phyloP scores from a whole-genome alignment of 2,797 vertebrate species.

The Myotis pilosus region DNA sequence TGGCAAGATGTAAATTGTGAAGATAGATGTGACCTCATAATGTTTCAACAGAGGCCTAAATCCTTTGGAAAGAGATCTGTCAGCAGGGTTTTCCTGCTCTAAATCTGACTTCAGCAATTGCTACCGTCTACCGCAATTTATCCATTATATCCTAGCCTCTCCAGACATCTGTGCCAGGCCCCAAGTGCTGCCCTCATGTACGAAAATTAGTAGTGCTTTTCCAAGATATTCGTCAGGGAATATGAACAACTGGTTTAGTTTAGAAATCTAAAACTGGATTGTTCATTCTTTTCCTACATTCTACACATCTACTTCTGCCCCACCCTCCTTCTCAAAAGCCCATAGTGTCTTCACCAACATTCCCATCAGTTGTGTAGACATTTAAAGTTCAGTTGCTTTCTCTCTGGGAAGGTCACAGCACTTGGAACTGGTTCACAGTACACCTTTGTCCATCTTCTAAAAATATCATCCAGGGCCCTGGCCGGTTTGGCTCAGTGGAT shows the following conservation, averaged over 20 bases:
- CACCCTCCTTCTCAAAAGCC: not conserved
- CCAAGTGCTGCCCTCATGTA: slow-evolving; percentile 75
- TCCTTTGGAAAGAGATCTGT: slow-evolving; percentile 79
- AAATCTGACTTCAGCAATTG: slow-evolving; percentile 76
- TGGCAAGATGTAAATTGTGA: slow-evolving; percentile 78
- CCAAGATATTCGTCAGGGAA: slow-evolving; percentile 75
- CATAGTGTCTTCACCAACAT: not conserved
- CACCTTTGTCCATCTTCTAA: not conserved
- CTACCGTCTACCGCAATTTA: slow-evolving; percentile 64
- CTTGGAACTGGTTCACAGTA: not conserved
- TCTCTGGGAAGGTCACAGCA: not conserved
- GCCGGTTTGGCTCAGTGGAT: too few species aligned
- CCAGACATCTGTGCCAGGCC: slow-evolving; percentile 79
- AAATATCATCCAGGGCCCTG: not conserved
- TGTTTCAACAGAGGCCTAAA: slow-evolving; percentile 72
- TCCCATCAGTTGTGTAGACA: not conserved
- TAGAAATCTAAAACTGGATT: slow-evolving; percentile 58
- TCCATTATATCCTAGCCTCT: slow-evolving; percentile 71
- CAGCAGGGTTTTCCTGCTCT: slow-evolving; percentile 75
- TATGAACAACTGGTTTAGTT: slow-evolving; percentile 77
- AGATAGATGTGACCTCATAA: slow-evolving; percentile 71
- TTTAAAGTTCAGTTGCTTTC: not conserved
- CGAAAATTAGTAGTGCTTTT: slow-evolving; percentile 77
- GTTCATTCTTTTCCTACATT: slow-evolving; percentile 53
- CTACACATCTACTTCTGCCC: not conserved